Conservation (phyloP, 2,797 vertebrate genomes). For the Eutrigla gurnardus region DNA sequence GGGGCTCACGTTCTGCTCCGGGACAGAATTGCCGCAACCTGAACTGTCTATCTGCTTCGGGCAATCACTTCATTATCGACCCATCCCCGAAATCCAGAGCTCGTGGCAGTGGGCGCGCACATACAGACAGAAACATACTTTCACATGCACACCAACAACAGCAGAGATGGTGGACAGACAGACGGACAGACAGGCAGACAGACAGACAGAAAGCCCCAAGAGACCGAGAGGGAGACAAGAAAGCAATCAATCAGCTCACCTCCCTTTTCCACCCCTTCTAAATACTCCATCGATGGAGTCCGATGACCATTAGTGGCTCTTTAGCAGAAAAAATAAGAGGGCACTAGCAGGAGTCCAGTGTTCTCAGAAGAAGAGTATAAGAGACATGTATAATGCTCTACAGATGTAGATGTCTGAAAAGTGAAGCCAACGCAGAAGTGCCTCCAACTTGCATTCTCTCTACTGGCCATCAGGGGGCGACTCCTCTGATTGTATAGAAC, state of each 20-base stretch:
- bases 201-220: conserved; percentile 19
- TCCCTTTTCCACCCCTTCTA: conserved; percentile 5
- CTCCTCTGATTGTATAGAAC: not conserved
- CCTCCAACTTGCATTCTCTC: not conserved
- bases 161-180: conserved; percentile 12
- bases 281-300: conserved; percentile 42
- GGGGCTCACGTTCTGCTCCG: conserved; percentile 76
- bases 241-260: conserved; percentile 64
- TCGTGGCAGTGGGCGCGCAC: conserved; percentile 13
- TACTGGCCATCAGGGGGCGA: not conserved
- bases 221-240: conserved; percentile 46
- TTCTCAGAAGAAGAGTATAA: conserved; percentile 33
- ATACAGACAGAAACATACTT: conserved; percentile 19
- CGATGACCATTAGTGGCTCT: conserved; percentile 56
- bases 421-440: not conserved
- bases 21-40: conserved; percentile 71
- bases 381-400: conserved; percentile 38
- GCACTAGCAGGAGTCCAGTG: conserved; percentile 39
- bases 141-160: conserved; percentile 18
- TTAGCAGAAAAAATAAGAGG: conserved; percentile 64
- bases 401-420: not conserved
- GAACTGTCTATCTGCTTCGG: conserved; percentile 49
- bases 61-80: conserved; percentile 45
- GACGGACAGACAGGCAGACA: conserved; percentile 14
- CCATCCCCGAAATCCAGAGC: conserved; percentile 28